Conservation (phyloP, 2,888 invertebrate genomes). For the Caenorhabditis virilis region DNA sequence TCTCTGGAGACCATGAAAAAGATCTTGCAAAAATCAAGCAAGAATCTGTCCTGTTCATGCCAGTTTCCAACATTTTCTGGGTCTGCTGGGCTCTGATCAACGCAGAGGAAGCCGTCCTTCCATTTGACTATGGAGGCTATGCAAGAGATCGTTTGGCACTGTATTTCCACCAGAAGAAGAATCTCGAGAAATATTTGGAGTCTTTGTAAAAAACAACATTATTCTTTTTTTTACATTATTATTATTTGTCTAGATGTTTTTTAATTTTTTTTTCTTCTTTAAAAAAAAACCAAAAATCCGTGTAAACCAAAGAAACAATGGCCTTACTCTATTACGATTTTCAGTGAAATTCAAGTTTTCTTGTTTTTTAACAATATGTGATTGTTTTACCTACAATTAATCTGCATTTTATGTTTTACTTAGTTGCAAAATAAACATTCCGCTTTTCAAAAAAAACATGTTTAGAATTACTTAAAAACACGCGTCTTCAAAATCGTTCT, state of each 20-base stretch:
- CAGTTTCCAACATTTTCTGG: constrained; percentile 55
- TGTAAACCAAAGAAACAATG: not conserved
- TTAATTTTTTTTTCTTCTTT: not conserved
- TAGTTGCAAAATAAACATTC: too few species aligned
- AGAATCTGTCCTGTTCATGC: constrained; percentile 54
- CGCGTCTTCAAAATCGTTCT: too few species aligned
- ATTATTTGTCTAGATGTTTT: not conserved
- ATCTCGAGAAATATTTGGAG: constrained; percentile 35
- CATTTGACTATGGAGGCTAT: constrained; percentile 48
- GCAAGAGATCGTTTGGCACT: constrained; percentile 52
- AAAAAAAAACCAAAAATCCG: not conserved
- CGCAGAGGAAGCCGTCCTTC: constrained; percentile 49
- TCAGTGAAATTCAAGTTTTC: not conserved
- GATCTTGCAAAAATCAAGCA: constrained; percentile 41
- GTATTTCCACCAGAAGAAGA: constrained; percentile 48
- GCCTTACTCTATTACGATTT: not conserved
- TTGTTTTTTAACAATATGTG: not conserved
- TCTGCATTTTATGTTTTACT: too few species aligned
- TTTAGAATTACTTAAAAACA: too few species aligned
- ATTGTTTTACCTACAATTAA: too few species aligned
- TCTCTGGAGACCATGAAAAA: constrained; percentile 41
- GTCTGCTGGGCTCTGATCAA: constrained; percentile 53
- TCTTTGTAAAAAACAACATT: not conserved
- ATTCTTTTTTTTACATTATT: not conserved
- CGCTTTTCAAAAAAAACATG: too few species aligned